These are phyloP conservation scores for Drosophila mayaguana DNA, from an alignment of 2,888 invertebrate genomes.

Conservation along the genomic window DNA sequence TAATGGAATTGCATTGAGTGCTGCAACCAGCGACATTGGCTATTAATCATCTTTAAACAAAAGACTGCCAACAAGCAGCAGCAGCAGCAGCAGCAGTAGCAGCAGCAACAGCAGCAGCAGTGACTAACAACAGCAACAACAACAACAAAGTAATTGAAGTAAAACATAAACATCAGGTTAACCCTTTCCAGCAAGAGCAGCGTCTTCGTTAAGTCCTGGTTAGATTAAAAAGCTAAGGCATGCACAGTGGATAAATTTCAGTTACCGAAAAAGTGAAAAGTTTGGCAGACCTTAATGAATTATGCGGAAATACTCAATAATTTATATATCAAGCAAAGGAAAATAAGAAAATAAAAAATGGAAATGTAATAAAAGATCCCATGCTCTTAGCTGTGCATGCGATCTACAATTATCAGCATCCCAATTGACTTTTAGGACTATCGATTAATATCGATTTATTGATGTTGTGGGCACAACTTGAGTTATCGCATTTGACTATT, in stretches of 20 bases:
- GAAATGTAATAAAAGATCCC: no score
- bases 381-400: no score
- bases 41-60: slow-evolving; percentile 84
- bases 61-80: slow-evolving; percentile 64
- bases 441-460: no score
- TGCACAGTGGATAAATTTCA: slow-evolving; percentile 51
- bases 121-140: slow-evolving; percentile 19
- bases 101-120: slow-evolving; percentile 25
- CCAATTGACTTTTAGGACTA: no score
- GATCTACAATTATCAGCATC: no score
- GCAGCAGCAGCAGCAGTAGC: slow-evolving; percentile 30
- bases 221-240: slow-evolving; percentile 45
- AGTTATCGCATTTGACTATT: no score
- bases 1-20: slow-evolving; percentile 78
- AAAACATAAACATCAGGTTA: slow-evolving; percentile 81
- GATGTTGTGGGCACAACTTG: no score
- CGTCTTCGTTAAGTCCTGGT: slow-evolving; percentile 62
- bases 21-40: slow-evolving; percentile 76
- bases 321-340: no score
- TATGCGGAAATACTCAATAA: no score
- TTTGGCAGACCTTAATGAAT: no score
- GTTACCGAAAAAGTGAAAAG: no score
- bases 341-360: no score
- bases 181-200: slow-evolving; percentile 67
- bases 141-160: slow-evolving; percentile 32